Evolutionary conservation across 1,140 invertebrate genomes (phyloP).

Genomic region (Drosophila nigromelanica): DNA sequence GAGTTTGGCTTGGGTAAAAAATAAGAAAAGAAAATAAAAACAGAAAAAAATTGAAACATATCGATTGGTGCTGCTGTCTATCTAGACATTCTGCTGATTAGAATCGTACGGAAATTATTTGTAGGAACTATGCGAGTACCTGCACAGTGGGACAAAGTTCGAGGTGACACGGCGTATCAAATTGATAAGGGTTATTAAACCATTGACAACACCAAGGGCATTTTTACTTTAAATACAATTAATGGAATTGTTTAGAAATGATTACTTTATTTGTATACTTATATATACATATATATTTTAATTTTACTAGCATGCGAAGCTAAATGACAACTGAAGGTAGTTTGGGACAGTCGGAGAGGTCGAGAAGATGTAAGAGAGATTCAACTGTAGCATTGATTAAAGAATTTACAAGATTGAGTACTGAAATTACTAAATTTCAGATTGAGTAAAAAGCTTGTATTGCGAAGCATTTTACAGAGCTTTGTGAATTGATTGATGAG

Average conservation of each 20-base stretch:
- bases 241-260: slow-evolving; percentile 11
- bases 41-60: slow-evolving; percentile 4
- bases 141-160: slow-evolving; percentile 33
- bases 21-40: not conserved
- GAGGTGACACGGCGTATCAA: slow-evolving; percentile 23
- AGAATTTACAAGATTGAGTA: not conserved
- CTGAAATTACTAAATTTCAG: not conserved
- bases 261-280: not conserved
- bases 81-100: slow-evolving; percentile 13
- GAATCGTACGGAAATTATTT: slow-evolving; percentile 5
- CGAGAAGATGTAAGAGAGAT: not conserved
- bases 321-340: slow-evolving; percentile 45
- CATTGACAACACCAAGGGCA: slow-evolving; percentile 40
- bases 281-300: not conserved
- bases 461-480: too few species aligned
- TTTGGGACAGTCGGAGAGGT: not conserved
- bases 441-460: too few species aligned
- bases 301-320: not conserved
- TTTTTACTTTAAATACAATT: slow-evolving; percentile 37
- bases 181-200: slow-evolving; percentile 67
- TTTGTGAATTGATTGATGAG: too few species aligned
- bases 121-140: not conserved
- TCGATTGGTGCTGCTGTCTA: not conserved
- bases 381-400: not conserved
- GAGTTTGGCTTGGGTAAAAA: slow-evolving; percentile 1